Conservation (phyloP, 2,888 invertebrate species). For the Caenorhabditis zanzibari region DNA sequence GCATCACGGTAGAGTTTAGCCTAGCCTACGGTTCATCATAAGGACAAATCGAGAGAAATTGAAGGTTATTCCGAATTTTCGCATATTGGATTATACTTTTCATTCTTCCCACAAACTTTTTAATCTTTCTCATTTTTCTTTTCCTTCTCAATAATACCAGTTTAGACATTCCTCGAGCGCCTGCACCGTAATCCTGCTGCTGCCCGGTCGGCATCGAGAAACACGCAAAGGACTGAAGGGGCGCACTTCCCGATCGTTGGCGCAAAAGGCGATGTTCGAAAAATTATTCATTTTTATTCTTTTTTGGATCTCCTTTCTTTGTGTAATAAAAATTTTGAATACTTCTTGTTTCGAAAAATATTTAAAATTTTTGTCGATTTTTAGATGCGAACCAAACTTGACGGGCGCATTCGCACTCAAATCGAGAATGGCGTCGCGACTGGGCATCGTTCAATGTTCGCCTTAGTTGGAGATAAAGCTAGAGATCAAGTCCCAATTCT, state of each 20-base stretch:
- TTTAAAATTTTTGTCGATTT: slow-evolving; percentile 9
- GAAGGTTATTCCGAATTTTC: slow-evolving; percentile 25
- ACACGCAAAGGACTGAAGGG: neutral
- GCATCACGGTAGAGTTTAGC: slow-evolving; percentile 56
- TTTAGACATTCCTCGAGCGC: slow-evolving; percentile 22
- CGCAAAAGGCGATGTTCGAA: slow-evolving; percentile 2
- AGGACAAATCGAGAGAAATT: neutral
- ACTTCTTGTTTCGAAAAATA: neutral
- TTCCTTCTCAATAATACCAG: slow-evolving; percentile 30
- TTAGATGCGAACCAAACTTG: slow-evolving; percentile 91
- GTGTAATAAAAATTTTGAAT: neutral
- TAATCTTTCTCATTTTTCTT: slow-evolving; percentile 42
- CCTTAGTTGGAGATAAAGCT: slow-evolving; percentile 95
- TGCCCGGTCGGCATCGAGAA: neutral
- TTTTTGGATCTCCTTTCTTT: neutral
- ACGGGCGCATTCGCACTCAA: slow-evolving; percentile 94
- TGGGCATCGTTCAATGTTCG: slow-evolving; percentile 94
- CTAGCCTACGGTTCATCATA: slow-evolving; percentile 7
- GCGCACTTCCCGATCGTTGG: slow-evolving; percentile 37
- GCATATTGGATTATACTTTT: slow-evolving; percentile 54
- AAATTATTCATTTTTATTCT: neutral
- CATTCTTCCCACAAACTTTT: slow-evolving; percentile 29
- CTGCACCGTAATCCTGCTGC: slow-evolving; percentile 25
- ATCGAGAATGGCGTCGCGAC: slow-evolving; percentile 96
- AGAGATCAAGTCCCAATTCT: slow-evolving; percentile 97